phyloP scores from a whole-genome alignment of 2,113 vertebrate species.

The Rhipidura dahli region DNA sequence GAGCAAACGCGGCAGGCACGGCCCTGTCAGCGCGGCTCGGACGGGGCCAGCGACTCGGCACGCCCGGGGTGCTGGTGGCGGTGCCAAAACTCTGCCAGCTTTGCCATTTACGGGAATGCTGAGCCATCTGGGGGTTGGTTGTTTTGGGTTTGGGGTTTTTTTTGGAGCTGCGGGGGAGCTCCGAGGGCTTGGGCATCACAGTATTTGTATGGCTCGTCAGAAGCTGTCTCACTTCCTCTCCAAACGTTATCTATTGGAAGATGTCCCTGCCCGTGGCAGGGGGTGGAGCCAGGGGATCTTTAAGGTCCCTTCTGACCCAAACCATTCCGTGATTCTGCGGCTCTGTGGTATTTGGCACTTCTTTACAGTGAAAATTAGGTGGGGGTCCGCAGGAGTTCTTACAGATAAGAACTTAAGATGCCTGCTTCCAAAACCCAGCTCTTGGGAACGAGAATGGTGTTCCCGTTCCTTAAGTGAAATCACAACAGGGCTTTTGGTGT shows the following conservation, averaged over 20 bases:
- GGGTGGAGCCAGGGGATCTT: not conserved
- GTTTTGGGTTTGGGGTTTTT: too few relatives aligned
- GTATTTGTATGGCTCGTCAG: rapidly evolving
- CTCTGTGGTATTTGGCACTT: rapidly evolving
- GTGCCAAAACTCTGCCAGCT: not conserved
- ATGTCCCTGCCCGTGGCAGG: not conserved
- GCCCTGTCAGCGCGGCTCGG: not conserved
- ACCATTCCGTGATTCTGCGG: not conserved
- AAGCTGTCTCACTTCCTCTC: not conserved
- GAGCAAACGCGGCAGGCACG: not conserved
- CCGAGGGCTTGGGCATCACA: not conserved
- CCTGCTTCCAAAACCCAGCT: not conserved
- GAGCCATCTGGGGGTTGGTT: too few relatives aligned
- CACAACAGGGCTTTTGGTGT: not conserved
- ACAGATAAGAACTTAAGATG: not conserved
- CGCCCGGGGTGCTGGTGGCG: rapidly evolving
- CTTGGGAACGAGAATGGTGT: not conserved
- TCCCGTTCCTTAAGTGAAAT: not conserved
- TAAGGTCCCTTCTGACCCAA: not conserved
- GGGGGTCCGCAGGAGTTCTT: not conserved
- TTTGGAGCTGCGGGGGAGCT: not conserved
- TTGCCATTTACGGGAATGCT: rapidly evolving
- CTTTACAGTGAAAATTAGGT: not conserved
- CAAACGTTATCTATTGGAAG: rapidly evolving
- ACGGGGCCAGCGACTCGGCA: not conserved